A percentile compares a stretch with the other conserved stretches of the same genome.
Evolutionary conservation across 2,888 invertebrate genomes (phyloP).

Genomic region (Epiblema foenella): DNA sequence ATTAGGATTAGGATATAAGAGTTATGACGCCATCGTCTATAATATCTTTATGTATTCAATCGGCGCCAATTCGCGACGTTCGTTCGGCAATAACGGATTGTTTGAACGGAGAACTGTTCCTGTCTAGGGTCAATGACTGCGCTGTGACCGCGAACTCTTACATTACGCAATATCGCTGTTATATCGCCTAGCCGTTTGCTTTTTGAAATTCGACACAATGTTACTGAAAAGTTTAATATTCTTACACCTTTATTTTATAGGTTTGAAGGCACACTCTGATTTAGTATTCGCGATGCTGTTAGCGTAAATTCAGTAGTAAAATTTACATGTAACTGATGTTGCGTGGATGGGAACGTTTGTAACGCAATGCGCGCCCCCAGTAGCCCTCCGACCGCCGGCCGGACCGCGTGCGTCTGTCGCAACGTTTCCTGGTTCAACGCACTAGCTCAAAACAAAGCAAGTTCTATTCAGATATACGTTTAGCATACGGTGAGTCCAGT

Average conservation of each 20-base stretch:
- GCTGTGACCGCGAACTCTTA: slow-evolving; percentile 35
- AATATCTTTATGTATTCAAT: slow-evolving; percentile 1
- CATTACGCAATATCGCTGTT: slow-evolving; percentile 12
- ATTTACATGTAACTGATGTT: slow-evolving; percentile 33
- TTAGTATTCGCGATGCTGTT: background rate
- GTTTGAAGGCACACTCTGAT: background rate
- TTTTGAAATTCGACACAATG: background rate
- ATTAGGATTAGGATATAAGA: too few species aligned
- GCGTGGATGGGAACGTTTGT: slow-evolving; percentile 44
- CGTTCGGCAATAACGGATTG: slow-evolving; percentile 1
- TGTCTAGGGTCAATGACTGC: slow-evolving; percentile 41
- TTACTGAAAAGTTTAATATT: background rate
- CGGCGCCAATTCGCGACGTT: slow-evolving; percentile 13
- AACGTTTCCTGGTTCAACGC: slow-evolving; percentile 41
- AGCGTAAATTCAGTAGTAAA: slow-evolving; percentile 12
- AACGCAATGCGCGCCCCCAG: slow-evolving; percentile 46
- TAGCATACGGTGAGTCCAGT: slow-evolving; percentile 43
- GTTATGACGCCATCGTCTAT: background rate
- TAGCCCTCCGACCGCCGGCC: slow-evolving; percentile 34
- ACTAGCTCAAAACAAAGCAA: slow-evolving; percentile 22
- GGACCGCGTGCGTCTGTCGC: slow-evolving; percentile 46
- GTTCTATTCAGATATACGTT: slow-evolving; percentile 7
- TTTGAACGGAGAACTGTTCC: background rate
- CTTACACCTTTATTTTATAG: background rate
- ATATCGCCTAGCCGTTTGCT: background rate